These are phyloP conservation scores for Leptarthrus brevirostris DNA, from an alignment of 2,888 invertebrate genomes.

Conservation along the genomic window DNA sequence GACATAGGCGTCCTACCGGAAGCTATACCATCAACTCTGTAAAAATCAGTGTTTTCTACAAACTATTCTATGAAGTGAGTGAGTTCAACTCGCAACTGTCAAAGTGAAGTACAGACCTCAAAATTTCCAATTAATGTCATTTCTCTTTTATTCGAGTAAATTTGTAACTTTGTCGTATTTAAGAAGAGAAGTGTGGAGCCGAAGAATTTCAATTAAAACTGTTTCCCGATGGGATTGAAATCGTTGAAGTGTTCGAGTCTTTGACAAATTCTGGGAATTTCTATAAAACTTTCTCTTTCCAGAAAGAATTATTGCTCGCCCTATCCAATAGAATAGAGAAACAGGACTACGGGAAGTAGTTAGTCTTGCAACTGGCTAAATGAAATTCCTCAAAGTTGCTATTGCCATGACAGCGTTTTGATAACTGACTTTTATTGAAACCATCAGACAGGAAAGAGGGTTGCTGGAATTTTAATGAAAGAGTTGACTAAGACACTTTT, in stretches of 20 bases:
- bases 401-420: constrained; percentile 20
- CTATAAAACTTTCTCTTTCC: constrained; percentile 34
- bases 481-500: background rate
- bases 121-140: background rate
- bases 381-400: constrained; percentile 22
- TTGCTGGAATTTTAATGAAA: background rate
- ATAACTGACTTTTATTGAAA: background rate
- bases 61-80: no score
- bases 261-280: constrained; percentile 30
- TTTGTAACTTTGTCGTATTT: constrained; percentile 22
- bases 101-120: background rate
- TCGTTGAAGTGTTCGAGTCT: constrained; percentile 23
- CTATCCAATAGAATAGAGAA: no score
- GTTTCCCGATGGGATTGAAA: background rate
- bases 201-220: constrained; percentile 39
- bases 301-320: constrained; percentile 18
- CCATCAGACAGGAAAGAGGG: background rate
- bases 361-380: constrained; percentile 28
- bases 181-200: constrained; percentile 28
- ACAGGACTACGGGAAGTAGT: background rate
- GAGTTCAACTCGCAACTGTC: background rate
- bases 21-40: no score
- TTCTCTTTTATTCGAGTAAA: constrained; percentile 1
- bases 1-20: no score
- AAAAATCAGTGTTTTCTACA: no score